phyloP scores from a whole-genome alignment of 2,888 invertebrate genomes.

The Eupithecia inturbata region DNA sequence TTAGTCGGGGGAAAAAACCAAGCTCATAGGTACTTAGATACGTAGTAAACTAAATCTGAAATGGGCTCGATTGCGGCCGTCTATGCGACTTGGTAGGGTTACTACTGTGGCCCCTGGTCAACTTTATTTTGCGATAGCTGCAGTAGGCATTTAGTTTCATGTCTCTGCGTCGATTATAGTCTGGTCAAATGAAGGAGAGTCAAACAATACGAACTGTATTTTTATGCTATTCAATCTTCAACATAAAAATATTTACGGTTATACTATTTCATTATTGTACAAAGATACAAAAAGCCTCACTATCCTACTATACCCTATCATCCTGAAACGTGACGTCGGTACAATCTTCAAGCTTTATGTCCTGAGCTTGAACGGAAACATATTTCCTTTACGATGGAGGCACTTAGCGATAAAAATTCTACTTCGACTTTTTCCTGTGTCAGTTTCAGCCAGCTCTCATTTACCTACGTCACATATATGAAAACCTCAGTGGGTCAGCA shows the following conservation, averaged over 20 bases:
- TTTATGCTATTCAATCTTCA: background rate
- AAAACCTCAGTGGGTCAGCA: background rate
- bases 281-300: background rate
- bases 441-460: slow-evolving; percentile 2
- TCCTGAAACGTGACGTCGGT: slow-evolving; percentile 11
- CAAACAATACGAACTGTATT: background rate
- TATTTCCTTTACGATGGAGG: slow-evolving; percentile 10
- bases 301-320: background rate
- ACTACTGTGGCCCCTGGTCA: too few species aligned
- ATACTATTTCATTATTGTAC: background rate
- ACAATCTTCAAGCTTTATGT: slow-evolving; percentile 11
- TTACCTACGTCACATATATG: background rate
- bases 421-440: slow-evolving; percentile 9
- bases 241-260: background rate
- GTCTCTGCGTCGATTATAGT: background rate
- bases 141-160: too few species aligned
- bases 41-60: too few species aligned
- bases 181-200: background rate
- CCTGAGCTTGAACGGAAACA: slow-evolving; percentile 9
- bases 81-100: background rate
- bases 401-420: slow-evolving; percentile 5
- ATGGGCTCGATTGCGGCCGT: background rate
- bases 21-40: too few species aligned
- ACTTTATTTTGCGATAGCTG: too few species aligned
- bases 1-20: too few species aligned